phyloP scores from a whole-genome alignment of 2,888 invertebrate genomes.

The Seira ritae region DNA sequence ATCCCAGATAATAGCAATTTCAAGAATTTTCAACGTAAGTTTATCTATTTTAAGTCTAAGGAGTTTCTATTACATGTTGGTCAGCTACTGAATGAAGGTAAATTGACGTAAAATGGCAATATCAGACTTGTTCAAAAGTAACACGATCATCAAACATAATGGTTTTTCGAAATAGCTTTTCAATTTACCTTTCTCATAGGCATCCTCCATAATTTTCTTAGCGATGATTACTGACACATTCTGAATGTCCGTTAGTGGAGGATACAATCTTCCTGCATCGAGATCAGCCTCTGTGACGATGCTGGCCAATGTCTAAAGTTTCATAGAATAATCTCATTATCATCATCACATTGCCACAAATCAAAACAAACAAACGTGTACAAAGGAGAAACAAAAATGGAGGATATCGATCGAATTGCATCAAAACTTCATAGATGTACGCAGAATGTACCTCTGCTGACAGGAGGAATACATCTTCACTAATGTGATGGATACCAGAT shows the following conservation, averaged over 20 bases:
- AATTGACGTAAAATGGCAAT: no score
- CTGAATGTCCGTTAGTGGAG: slow-evolving; percentile 88
- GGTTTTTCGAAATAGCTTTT: no score
- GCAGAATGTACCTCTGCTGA: slow-evolving; percentile 80
- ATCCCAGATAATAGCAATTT: background rate
- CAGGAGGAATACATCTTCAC: slow-evolving; percentile 94
- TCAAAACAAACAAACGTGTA: no score
- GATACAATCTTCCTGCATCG: slow-evolving; percentile 92
- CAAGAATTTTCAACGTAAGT: no score
- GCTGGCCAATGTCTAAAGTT: slow-evolving; percentile 84
- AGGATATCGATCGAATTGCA: background rate
- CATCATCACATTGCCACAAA: no score
- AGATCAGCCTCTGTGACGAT: slow-evolving; percentile 90
- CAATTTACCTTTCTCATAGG: slow-evolving; percentile 90
- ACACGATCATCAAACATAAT: no score
- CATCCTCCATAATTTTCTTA: slow-evolving; percentile 89
- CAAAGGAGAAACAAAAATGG: background rate
- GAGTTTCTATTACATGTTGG: no score
- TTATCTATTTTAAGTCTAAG: no score
- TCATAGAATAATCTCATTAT: slow-evolving; percentile 68
- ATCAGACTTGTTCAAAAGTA: no score
- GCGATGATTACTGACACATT: slow-evolving; percentile 95
- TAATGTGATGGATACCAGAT: slow-evolving; percentile 91
- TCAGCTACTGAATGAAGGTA: no score
- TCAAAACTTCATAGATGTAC: no score